Conservation (phyloP, 2,113 vertebrate species). For the Cacatua alba region DNA sequence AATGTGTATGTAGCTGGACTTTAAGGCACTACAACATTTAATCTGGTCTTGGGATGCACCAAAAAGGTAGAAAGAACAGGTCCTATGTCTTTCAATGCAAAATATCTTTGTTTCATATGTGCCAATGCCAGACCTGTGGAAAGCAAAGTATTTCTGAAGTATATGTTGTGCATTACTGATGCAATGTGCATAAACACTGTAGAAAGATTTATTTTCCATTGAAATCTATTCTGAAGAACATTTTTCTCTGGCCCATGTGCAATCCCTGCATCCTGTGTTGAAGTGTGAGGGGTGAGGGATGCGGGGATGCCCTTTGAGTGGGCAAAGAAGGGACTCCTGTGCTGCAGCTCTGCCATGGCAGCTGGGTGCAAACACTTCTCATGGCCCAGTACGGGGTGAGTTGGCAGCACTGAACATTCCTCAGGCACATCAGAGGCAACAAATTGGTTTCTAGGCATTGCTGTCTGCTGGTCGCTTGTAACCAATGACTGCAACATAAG, state of each 20-base stretch:
- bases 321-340: neutral
- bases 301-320: neutral
- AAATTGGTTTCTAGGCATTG: neutral
- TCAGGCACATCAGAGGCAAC: no score
- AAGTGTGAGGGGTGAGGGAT: neutral
- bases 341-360: neutral
- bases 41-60: neutral
- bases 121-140: neutral
- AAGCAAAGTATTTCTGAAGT: neutral
- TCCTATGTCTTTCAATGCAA: neutral
- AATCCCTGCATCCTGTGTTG: neutral
- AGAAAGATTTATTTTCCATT: neutral
- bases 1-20: neutral
- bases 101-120: neutral
- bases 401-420: fast-evolving
- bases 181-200: neutral
- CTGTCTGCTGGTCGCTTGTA: neutral
- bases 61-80: neutral
- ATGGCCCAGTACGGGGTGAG: neutral
- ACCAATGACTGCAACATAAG: neutral
- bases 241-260: neutral
- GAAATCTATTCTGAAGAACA: neutral
- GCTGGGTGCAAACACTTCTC: neutral
- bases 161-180: neutral
- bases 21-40: neutral